Evolutionary conservation across 2,797 vertebrate species (phyloP).

Genomic region (Takifugu ocellatus): DNA sequence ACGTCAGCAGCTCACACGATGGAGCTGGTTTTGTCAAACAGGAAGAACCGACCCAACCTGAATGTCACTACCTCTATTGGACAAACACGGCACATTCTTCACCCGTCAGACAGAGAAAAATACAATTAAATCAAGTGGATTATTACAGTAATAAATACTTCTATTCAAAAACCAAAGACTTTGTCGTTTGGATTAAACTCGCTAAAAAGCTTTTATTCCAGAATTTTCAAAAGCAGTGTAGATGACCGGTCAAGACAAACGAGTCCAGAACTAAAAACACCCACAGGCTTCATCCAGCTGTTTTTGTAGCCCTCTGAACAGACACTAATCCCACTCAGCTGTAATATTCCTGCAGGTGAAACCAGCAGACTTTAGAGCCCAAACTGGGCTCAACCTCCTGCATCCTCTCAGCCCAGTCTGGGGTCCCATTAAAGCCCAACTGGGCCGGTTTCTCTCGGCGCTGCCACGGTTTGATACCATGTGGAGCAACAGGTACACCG

Average conservation of each 20-base stretch:
- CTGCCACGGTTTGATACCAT: constrained; percentile 8
- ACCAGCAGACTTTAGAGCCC: background rate
- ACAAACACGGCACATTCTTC: constrained; percentile 68
- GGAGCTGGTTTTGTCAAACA: constrained; percentile 64
- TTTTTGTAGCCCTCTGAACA: constrained; percentile 7
- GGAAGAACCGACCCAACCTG: constrained; percentile 74
- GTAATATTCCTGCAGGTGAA: background rate
- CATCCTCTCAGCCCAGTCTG: background rate
- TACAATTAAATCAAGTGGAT: constrained; percentile 1
- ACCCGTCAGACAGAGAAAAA: constrained; percentile 44
- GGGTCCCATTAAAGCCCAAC: background rate
- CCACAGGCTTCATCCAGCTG: background rate
- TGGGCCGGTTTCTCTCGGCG: constrained; percentile 11
- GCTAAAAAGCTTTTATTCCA: too few relatives aligned
- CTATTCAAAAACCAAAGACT: background rate
- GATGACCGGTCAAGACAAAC: too few relatives aligned
- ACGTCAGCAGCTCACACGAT: constrained; percentile 51
- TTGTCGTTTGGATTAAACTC: too few relatives aligned
- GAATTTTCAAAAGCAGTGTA: too few relatives aligned
- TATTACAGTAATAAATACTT: background rate
- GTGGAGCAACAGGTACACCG: constrained; percentile 61
- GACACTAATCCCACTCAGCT: constrained; percentile 2
- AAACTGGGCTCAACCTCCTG: background rate
- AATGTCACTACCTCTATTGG: constrained; percentile 44
- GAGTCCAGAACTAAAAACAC: background rate